A percentile compares a stretch with the other conserved stretches of the same genome.
phyloP scores from a whole-genome alignment of 2,797 vertebrate species.

The Lutjanus argentimaculatus region DNA sequence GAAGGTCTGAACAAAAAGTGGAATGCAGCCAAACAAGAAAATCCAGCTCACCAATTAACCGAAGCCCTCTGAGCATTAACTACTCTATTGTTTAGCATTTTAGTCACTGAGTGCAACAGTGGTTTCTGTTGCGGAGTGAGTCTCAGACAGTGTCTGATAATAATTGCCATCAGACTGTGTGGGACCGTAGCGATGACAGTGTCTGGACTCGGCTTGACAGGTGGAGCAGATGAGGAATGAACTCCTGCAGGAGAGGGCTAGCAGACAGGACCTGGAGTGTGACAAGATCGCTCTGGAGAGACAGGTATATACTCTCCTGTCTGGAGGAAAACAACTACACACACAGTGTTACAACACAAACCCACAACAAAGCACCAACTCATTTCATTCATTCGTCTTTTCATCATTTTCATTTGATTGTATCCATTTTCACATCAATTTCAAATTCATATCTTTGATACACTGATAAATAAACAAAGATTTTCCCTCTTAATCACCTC shows the following conservation, averaged over 20 bases:
- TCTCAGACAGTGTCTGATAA: slow-evolving; percentile 54
- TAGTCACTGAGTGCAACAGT: slow-evolving; percentile 45
- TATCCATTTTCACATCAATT: slow-evolving; percentile 29
- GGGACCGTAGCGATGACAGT: slow-evolving; percentile 75
- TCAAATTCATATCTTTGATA: neutral
- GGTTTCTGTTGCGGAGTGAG: slow-evolving; percentile 51
- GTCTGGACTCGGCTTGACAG: slow-evolving; percentile 87
- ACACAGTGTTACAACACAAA: slow-evolving; percentile 34
- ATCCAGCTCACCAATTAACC: slow-evolving; percentile 57
- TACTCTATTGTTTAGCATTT: slow-evolving; percentile 55
- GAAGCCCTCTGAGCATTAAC: slow-evolving; percentile 36
- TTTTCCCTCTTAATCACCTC: slow-evolving; percentile 7
- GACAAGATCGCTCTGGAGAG: slow-evolving; percentile 98
- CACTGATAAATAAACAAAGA: neutral
- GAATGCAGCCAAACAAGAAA: slow-evolving; percentile 74
- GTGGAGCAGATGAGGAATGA: slow-evolving; percentile 97
- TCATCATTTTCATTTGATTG: slow-evolving; percentile 51
- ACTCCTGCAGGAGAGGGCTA: slow-evolving; percentile 95
- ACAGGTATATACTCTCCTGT: slow-evolving; percentile 90
- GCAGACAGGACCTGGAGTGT: slow-evolving; percentile 96
- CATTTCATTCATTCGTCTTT: slow-evolving; percentile 63
- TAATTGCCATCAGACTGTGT: slow-evolving; percentile 76
- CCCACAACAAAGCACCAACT: slow-evolving; percentile 45
- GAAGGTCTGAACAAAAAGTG: slow-evolving; percentile 31
- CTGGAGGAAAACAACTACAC: slow-evolving; percentile 60